Percentiles rank a stretch among this genome's conserved stretches.
phyloP scores from a whole-genome alignment of 2,113 vertebrate genomes.

The Callopanchax toddi region DNA sequence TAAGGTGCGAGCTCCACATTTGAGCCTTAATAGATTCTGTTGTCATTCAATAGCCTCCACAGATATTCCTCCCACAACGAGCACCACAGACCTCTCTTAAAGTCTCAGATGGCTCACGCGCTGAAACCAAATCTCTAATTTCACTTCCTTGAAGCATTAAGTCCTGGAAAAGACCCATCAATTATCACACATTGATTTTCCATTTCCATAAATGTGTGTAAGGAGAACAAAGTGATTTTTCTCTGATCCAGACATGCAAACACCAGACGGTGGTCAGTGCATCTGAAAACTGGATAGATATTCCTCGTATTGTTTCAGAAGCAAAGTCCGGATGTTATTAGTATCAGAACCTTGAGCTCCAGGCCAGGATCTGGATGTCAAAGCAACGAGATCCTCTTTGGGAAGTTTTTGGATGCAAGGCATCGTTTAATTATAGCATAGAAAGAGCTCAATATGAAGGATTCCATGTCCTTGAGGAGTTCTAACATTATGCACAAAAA shows the following conservation, averaged over 20 bases:
- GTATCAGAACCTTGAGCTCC: not conserved
- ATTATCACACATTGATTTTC: constrained; percentile 71
- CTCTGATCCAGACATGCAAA: constrained; percentile 18
- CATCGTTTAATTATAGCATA: not conserved
- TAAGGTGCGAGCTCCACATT: not conserved
- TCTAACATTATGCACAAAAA: not conserved
- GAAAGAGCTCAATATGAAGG: not conserved
- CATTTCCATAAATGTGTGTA: constrained; percentile 39
- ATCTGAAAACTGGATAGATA: not conserved
- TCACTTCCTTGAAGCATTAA: constrained; percentile 72
- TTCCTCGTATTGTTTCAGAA: not conserved
- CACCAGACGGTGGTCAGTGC: not conserved
- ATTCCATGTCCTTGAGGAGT: not conserved
- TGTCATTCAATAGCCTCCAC: constrained; percentile 25
- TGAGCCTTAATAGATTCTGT: constrained; percentile 7
- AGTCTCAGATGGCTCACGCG: constrained; percentile 57
- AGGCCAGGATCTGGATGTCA: not conserved
- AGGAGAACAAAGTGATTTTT: constrained; percentile 18
- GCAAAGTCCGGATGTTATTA: not conserved
- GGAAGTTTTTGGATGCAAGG: not conserved
- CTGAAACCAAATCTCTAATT: constrained; percentile 77
- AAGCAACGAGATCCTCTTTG: not conserved
- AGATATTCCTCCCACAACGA: constrained; percentile 25
- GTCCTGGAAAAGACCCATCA: constrained; percentile 60
- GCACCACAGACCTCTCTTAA: constrained; percentile 41